These are phyloP conservation scores for Corythaeola cristata DNA, from an alignment of 2,113 vertebrate genomes.

Conservation along the genomic window DNA sequence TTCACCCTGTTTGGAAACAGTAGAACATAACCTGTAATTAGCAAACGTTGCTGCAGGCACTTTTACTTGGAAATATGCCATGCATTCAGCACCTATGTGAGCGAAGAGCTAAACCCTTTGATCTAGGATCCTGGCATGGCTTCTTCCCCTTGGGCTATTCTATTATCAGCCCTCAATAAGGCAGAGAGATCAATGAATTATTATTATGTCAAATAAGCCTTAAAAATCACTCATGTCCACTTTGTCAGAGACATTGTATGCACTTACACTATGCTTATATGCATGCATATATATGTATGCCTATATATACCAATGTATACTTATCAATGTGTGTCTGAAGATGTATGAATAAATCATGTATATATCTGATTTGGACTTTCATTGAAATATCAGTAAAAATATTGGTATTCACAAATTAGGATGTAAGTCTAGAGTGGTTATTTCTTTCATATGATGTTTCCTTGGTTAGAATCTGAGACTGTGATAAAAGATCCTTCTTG, in stretches of 20 bases:
- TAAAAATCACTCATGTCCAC: slow-evolving; percentile 37
- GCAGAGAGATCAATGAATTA: slow-evolving; percentile 69
- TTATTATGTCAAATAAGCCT: slow-evolving; percentile 62
- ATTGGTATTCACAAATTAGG: not conserved
- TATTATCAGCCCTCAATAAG: slow-evolving; percentile 60
- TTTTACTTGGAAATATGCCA: slow-evolving; percentile 74
- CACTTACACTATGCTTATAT: not conserved
- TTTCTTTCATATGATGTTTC: not conserved
- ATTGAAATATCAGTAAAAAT: not conserved
- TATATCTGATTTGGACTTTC: not conserved
- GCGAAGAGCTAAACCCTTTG: slow-evolving; percentile 67
- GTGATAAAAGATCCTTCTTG: not conserved
- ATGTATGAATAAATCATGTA: not conserved
- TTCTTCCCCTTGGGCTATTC: slow-evolving; percentile 65
- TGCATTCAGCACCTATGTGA: slow-evolving; percentile 77
- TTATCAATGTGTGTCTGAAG: not conserved
- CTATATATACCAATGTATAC: not conserved
- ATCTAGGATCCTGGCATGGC: slow-evolving; percentile 68
- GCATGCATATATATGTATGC: not conserved
- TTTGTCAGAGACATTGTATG: not conserved
- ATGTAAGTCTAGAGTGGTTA: not conserved
- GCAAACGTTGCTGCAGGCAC: slow-evolving; percentile 78
- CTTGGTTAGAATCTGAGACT: not conserved
- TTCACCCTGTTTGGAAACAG: slow-evolving; percentile 86
- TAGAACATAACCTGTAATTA: slow-evolving; percentile 85